Conservation (phyloP, 2,797 vertebrate species). For the Salmo trutta region DNA sequence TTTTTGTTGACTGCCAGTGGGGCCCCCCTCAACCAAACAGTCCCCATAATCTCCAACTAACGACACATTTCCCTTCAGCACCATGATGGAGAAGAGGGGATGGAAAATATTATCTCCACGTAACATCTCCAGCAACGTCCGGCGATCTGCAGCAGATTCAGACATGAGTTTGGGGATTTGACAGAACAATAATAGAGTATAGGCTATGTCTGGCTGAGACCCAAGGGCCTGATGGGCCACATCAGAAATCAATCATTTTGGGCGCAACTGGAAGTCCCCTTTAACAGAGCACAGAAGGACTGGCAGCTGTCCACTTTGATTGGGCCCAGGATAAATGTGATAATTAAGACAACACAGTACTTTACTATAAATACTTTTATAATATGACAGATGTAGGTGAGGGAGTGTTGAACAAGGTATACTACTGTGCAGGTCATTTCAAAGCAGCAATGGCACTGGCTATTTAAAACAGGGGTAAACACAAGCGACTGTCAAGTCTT, state of each 20-base stretch:
- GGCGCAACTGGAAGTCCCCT: too few species aligned
- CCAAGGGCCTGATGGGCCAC: not conserved
- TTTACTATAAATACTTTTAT: not conserved
- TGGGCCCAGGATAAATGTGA: not conserved
- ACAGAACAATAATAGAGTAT: constrained; percentile 5
- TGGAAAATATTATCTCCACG: constrained; percentile 4
- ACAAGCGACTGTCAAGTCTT: not conserved
- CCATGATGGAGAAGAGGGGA: not conserved
- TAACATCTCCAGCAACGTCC: not conserved
- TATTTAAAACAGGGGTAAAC: not conserved
- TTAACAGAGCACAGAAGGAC: too few species aligned
- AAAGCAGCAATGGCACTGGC: not conserved
- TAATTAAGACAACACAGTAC: not conserved
- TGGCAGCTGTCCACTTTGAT: not conserved
- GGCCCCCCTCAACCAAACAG: not conserved
- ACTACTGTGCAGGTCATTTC: too few species aligned
- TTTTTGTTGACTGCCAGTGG: too few species aligned
- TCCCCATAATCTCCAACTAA: constrained; percentile 21
- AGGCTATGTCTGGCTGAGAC: not conserved
- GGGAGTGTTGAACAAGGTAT: not conserved
- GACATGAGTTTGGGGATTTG: constrained; percentile 29
- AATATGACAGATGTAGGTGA: not conserved
- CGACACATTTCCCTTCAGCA: constrained; percentile 9
- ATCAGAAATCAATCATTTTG: too few species aligned
- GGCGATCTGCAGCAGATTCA: constrained; percentile 26